These are phyloP conservation scores for Quadriops clusia DNA, from an alignment of 2,888 invertebrate genomes.

Conservation along the genomic window DNA sequence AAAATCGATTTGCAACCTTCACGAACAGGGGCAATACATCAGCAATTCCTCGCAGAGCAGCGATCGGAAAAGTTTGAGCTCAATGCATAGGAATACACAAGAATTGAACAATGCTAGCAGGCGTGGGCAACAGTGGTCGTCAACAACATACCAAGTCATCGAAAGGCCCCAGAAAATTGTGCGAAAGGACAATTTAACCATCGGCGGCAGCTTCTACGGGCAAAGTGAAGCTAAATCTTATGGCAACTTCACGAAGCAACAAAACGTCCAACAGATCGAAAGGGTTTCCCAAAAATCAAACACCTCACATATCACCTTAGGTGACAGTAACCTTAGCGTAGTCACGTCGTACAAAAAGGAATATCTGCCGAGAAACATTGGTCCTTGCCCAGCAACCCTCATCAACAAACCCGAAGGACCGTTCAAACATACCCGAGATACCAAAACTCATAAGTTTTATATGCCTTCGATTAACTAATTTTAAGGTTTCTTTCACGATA, in stretches of 20 bases:
- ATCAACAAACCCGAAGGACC: constrained; percentile 64
- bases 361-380: constrained; percentile 55
- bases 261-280: constrained; percentile 43
- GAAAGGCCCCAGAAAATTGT: constrained; percentile 52
- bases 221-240: constrained; percentile 60
- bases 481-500: too few relatives aligned
- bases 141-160: constrained; percentile 32
- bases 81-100: constrained; percentile 58
- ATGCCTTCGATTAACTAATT: too few relatives aligned
- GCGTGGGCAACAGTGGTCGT: constrained; percentile 42
- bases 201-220: constrained; percentile 63
- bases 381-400: constrained; percentile 70
- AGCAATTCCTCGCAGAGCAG: constrained; percentile 53
- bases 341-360: constrained; percentile 67
- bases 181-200: constrained; percentile 53
- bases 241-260: constrained; percentile 49
- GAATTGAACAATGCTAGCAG: constrained; percentile 36
- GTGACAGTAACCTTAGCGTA: constrained; percentile 48
- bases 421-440: constrained; percentile 74
- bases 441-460: constrained; percentile 76
- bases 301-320: constrained; percentile 63
- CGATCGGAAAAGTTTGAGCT: constrained; percentile 67
- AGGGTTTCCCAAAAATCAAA: constrained; percentile 52
- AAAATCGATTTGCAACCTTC: constrained; percentile 68
- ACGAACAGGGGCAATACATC: constrained; percentile 59